Percentiles rank a stretch among this genome's conserved stretches.
Conservation (phyloP, 2,888 invertebrate species). For the Phorcus lineatus region DNA sequence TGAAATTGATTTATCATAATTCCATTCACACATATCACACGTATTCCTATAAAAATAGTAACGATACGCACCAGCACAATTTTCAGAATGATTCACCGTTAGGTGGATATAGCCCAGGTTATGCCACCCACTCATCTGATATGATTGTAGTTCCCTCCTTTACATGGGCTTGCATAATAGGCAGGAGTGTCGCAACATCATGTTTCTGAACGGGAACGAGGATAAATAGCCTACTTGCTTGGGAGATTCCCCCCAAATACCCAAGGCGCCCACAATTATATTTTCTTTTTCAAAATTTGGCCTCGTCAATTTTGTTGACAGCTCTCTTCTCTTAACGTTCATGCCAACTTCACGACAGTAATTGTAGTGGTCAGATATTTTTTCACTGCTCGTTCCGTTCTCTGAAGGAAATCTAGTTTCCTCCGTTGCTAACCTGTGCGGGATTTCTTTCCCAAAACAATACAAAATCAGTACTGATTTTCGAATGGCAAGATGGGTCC, state of each 20-base stretch:
- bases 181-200: not conserved
- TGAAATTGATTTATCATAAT: no score
- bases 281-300: not conserved
- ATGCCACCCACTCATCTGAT: not conserved
- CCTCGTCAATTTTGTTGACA: not conserved
- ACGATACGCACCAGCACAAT: not conserved
- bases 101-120: not conserved
- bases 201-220: not conserved
- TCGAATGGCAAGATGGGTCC: not conserved
- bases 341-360: not conserved
- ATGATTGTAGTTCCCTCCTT: not conserved
- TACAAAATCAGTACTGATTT: not conserved
- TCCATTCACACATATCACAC: no score
- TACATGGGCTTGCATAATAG: not conserved
- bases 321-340: not conserved
- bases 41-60: no score
- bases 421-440: not conserved
- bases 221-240: not conserved
- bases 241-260: not conserved
- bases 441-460: not conserved
- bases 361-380: not conserved
- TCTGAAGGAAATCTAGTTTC: not conserved
- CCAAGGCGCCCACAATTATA: not conserved
- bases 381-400: not conserved
- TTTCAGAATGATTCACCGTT: not conserved